Percentiles rank a stretch among this genome's conserved stretches.
These are phyloP conservation scores for Phaethornis superciliosus DNA, from an alignment of 2,113 vertebrate species.

Conservation along the genomic window DNA sequence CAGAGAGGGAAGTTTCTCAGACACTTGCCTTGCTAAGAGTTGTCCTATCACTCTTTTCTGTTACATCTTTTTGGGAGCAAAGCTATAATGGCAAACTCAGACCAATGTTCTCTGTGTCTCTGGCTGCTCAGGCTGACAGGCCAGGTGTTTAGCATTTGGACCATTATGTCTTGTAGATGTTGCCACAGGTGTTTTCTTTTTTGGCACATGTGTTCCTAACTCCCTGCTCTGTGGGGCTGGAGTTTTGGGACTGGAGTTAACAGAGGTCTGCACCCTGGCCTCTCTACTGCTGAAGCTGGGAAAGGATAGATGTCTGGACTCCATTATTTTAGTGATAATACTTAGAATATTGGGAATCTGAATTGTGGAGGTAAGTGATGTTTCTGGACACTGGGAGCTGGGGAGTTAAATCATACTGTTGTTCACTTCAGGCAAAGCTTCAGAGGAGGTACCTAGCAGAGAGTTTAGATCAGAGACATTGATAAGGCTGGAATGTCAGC, in stretches of 20 bases:
- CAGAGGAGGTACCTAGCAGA: neutral
- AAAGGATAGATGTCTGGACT: neutral
- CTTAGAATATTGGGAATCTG: neutral
- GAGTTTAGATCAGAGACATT: slow-evolving; percentile 29
- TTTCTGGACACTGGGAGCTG: neutral
- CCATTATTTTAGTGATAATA: neutral
- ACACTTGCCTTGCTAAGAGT: neutral
- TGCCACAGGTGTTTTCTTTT: neutral
- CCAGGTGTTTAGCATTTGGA: neutral
- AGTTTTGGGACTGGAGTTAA: neutral
- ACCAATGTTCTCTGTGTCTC: neutral
- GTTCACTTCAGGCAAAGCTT: neutral
- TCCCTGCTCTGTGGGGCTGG: neutral
- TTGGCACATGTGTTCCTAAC: neutral
- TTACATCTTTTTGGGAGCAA: neutral
- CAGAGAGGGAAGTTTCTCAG: neutral
- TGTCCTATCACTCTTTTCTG: neutral
- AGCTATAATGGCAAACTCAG: neutral
- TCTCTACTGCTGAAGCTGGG: neutral
- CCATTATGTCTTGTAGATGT: neutral
- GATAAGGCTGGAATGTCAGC: slow-evolving; percentile 39
- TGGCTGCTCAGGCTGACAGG: neutral
- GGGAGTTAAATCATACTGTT: neutral
- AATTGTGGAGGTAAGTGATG: neutral
- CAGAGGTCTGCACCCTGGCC: neutral